Percentiles rank a stretch among this genome's conserved stretches.
These are phyloP conservation scores for Anguilla rostrata DNA, from an alignment of 2,113 vertebrate species.

Conservation along the genomic window DNA sequence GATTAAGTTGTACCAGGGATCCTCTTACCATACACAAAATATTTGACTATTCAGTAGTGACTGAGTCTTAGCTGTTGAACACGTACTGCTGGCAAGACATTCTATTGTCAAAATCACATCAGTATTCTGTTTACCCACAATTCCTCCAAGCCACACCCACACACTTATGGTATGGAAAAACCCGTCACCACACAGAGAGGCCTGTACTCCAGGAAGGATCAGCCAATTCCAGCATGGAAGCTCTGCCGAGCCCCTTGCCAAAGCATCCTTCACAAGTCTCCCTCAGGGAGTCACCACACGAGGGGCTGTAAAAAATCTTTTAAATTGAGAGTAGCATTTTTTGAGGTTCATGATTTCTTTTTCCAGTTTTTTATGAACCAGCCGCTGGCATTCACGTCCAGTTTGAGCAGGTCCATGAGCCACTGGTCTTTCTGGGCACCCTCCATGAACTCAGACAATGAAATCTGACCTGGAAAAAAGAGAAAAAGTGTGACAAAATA, in stretches of 20 bases:
- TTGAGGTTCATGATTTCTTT: background rate
- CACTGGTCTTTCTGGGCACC: slow-evolving; percentile 67
- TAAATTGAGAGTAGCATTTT: background rate
- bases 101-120: too few species aligned
- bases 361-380: slow-evolving; percentile 52
- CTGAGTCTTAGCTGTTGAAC: too few species aligned
- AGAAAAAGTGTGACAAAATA: too few species aligned
- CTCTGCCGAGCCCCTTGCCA: background rate
- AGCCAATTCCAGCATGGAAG: background rate
- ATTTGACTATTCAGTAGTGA: too few species aligned
- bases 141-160: too few species aligned
- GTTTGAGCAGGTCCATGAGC: slow-evolving; percentile 64
- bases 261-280: background rate
- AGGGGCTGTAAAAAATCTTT: background rate
- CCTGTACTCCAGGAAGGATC: background rate
- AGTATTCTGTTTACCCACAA: too few species aligned
- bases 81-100: too few species aligned
- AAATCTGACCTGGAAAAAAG: slow-evolving; percentile 61
- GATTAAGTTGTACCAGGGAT: too few species aligned
- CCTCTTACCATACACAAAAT: too few species aligned
- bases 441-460: slow-evolving; percentile 65
- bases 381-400: slow-evolving; percentile 58
- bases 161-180: too few species aligned
- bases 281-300: background rate
- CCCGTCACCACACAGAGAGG: background rate